A percentile compares a stretch with the other conserved stretches of the same genome.
These are phyloP conservation scores for Torymus tubicola DNA, from an alignment of 2,888 invertebrate genomes.

Conservation along the genomic window DNA sequence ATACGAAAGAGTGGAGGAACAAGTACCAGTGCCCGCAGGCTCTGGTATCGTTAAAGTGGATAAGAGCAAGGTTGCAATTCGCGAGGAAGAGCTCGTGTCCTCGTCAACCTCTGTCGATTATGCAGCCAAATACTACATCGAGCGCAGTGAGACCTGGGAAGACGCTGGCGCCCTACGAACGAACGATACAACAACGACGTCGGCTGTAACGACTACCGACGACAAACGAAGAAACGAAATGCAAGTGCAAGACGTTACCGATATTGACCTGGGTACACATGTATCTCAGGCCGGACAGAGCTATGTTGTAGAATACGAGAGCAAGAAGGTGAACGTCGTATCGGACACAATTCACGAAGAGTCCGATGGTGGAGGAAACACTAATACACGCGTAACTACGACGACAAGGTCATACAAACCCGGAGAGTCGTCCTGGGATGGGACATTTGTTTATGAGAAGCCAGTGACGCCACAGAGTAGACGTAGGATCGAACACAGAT, in stretches of 20 bases:
- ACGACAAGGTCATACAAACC: constrained; percentile 61
- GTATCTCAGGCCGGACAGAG: neutral
- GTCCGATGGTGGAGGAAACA: neutral
- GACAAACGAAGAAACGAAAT: constrained; percentile 65
- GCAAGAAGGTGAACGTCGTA: neutral
- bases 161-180: constrained; percentile 40
- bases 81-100: constrained; percentile 45
- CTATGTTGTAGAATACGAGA: constrained; percentile 49
- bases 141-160: constrained; percentile 44
- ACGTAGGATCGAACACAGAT: constrained; percentile 56
- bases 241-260: constrained; percentile 73
- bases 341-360: constrained; percentile 37
- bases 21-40: constrained; percentile 9
- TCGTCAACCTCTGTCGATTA: constrained; percentile 48
- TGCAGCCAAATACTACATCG: constrained; percentile 35
- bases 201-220: constrained; percentile 63
- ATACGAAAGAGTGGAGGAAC: constrained; percentile 34
- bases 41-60: constrained; percentile 20
- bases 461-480: neutral
- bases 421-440: constrained; percentile 63
- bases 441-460: too few species aligned
- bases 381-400: constrained; percentile 6
- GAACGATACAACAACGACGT: constrained; percentile 56
- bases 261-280: constrained; percentile 46
- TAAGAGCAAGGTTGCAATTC: constrained; percentile 14